Evolutionary conservation across 2,797 vertebrate genomes (phyloP).

Genomic region (Eulemur mongoz): DNA sequence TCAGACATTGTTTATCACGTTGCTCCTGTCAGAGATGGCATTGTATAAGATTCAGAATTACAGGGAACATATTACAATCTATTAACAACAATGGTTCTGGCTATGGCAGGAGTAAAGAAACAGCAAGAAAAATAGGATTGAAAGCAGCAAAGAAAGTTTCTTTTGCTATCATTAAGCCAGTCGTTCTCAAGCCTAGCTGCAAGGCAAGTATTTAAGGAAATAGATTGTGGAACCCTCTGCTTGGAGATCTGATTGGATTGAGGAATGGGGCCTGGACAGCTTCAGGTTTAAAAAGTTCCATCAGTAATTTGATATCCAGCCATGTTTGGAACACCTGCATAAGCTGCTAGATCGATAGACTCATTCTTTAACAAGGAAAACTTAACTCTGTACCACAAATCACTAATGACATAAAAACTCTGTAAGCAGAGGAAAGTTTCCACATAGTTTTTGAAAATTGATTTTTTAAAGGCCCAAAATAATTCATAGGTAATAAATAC

Average conservation of each 20-base stretch:
- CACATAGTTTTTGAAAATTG: slow-evolving; percentile 36
- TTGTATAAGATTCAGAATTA: slow-evolving; percentile 19
- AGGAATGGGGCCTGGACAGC: not conserved
- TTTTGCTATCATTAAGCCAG: not conserved
- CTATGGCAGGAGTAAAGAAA: not conserved
- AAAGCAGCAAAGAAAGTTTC: slow-evolving; percentile 8
- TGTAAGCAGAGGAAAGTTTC: not conserved
- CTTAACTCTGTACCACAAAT: not conserved
- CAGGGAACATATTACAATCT: not conserved
- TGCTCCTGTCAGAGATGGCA: not conserved
- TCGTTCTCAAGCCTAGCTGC: not conserved
- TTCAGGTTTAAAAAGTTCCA: not conserved
- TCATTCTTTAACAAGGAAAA: slow-evolving; percentile 29
- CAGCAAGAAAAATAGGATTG: not conserved
- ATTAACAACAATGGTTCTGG: not conserved
- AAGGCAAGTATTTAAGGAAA: not conserved
- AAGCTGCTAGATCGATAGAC: not conserved
- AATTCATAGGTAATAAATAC: slow-evolving; percentile 30
- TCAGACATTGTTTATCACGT: not conserved
- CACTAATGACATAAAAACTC: not conserved
- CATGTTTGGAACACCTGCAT: not conserved
- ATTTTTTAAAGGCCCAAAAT: slow-evolving; percentile 36
- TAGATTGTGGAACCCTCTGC: not conserved
- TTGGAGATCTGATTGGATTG: not conserved
- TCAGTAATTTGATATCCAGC: not conserved